Base-by-base conservation (phyloP, 92 coral and sea anemone species). In the Parazoanthus darwini region DNA sequence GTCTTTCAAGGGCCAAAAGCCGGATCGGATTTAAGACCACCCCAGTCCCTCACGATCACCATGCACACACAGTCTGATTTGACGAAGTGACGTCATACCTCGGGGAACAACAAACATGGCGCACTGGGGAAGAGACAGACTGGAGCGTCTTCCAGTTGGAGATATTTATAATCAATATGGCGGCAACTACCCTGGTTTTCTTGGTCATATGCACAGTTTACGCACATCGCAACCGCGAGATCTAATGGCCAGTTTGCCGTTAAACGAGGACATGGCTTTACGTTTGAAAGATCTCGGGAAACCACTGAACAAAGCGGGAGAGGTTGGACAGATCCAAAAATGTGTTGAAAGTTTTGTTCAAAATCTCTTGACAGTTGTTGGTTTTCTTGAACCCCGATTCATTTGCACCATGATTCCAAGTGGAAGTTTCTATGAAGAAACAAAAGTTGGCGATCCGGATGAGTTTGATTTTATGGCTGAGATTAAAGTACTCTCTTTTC, bases 391-490 rank as follows among this genome's bases (percentile, higher is more conserved):
- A 22, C 71, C 71, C 20, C 80, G 90, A 14, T 88, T 88, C 48
- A 88, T 72, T 82, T 44, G 86, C 26, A 80, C 79, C 46, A 65
- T 80, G 82, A 68, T 88, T 22, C 86, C 72, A 72, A 88, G 86
- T 42, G 90, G 90, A 79, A 88, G 90, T 36, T 88, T 88, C 86
- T 88, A 88, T 56, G 90, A 88, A 75, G 90, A 75, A 50, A 88
- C 90, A 16, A 88, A 88, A 26, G 59, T 88, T 9, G 74, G 82
- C 16, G n/a, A 33, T 26, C 89, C 89, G 6, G 84, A 86, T 25
- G 89, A 86, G 35, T 86, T 86, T n/a, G 89, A 86, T 80, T 86
- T 86, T 54, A 86, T 86, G 89, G 89, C 89, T 20, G 89, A 86
- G 68, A 80, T 88, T 42, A 51, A 80, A 88, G 79, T 88, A 68